Evolutionary conservation across 1,140 invertebrate species (phyloP), one percentile per base, ranked within the genome.

Genomic region (Eriosoma lanigerum): DNA sequence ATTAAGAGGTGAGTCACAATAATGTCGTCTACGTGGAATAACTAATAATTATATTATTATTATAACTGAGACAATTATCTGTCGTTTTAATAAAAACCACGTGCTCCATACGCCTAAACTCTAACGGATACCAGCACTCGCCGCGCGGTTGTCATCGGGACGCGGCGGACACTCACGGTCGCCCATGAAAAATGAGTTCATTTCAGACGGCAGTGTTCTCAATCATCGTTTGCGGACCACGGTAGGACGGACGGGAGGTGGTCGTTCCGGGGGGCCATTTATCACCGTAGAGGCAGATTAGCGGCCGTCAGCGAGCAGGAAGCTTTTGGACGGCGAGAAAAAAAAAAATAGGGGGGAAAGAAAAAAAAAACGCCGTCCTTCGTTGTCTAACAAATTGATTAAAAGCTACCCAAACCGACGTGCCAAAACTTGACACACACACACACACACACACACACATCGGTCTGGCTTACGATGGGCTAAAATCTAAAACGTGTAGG

Each of bases 351-450:
- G 15, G 26, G 17, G 15, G n/a, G 17, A 19, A 8, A n/a, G 3
- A 2, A 21, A 56, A 12, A 24, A 60, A 60, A 76, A 78, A 78
- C 0, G n/a, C 75, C 38, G 29, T 58, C 29, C 29, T 24, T 4
- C 29, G 72, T 76, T 76, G 54, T 78, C 75, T 78, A 78, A 78
- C 75, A 78, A 78, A 78, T 78, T 78, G 75, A 78, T 78, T 78
- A 78, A 78, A 78, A 78, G 75, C 56, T 78, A 60, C 75, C 75
- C 75, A 48, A 62, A 78, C 75, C 38, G 75, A 78, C 73, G 73
- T 54, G 32, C 52, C 21, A 46, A 78, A 62, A 78, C 54, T 78
- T 62, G 75, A 60, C 75, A 62, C 75, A 62, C 38, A 78, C 54
- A 26, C 54, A 60, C 75, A 62, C 75, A 62, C 38, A 78, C 54